Percentiles rank a stretch among this genome's conserved stretches.
Conservation (phyloP, 2,113 vertebrate species). For the Prunella fulvescens region DNA sequence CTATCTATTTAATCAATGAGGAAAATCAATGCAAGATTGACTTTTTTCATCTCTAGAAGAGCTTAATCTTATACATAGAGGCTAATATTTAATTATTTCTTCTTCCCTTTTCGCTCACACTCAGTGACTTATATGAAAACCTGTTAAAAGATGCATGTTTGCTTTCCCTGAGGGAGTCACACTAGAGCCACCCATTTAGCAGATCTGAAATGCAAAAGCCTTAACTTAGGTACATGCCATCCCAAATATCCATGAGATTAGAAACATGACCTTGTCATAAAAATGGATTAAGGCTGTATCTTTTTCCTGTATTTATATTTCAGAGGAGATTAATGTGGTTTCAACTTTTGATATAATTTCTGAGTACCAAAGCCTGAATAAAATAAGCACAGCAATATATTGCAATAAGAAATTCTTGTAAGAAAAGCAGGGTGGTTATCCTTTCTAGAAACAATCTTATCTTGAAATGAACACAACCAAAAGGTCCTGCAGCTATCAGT, state of each 20-base stretch:
- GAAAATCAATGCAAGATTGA: background rate
- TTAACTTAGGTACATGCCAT: background rate
- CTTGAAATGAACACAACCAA: background rate
- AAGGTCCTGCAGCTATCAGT: background rate
- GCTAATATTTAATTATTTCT: background rate
- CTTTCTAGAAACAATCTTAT: background rate
- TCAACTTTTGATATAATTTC: background rate
- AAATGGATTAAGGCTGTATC: background rate
- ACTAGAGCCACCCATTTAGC: background rate
- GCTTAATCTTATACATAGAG: background rate
- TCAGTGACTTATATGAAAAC: background rate
- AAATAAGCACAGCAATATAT: background rate
- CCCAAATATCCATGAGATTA: constrained; percentile 3
- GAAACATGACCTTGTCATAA: background rate
- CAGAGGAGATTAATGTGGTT: background rate
- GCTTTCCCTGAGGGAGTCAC: background rate
- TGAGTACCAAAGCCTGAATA: background rate
- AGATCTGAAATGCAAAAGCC: background rate
- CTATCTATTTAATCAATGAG: background rate
- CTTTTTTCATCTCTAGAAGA: background rate
- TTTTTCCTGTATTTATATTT: background rate
- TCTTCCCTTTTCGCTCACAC: background rate
- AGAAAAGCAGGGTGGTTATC: background rate
- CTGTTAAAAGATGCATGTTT: background rate
- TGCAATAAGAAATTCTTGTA: background rate